Percentiles rank a stretch among this genome's conserved stretches.
Evolutionary conservation across 2,797 vertebrate species (phyloP).

Genomic region (Gorsachius magnificus): DNA sequence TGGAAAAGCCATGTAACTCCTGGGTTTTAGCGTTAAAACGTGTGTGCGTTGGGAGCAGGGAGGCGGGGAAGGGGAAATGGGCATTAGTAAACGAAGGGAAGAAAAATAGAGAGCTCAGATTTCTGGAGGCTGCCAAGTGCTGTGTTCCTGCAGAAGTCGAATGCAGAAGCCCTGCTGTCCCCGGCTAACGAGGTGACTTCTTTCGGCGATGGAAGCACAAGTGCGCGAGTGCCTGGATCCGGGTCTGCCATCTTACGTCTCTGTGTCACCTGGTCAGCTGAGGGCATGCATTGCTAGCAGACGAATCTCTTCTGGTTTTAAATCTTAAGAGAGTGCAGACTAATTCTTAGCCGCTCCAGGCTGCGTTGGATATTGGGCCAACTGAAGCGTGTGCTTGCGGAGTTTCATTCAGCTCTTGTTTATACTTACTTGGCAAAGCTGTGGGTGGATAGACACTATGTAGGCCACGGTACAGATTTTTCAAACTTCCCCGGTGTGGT

Average conservation of each 20-base stretch:
- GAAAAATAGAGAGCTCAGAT: conserved; percentile 46
- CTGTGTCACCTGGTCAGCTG: not conserved
- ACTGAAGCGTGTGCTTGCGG: not conserved
- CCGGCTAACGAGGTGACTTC: not conserved
- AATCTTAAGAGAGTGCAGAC: not conserved
- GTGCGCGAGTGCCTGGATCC: not conserved
- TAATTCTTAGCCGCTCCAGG: not conserved
- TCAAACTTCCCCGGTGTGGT: not conserved
- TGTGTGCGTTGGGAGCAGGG: not conserved
- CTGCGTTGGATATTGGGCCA: conserved; percentile 4
- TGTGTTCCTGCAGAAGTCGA: not conserved
- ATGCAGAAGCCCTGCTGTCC: conserved; percentile 1
- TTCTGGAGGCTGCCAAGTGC: conserved; percentile 48
- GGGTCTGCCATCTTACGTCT: not conserved
- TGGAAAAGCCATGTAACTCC: conserved; percentile 17
- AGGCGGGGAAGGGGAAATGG: conserved; percentile 7
- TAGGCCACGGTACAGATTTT: conserved; percentile 44
- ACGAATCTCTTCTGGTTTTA: not conserved
- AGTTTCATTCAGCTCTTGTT: conserved; percentile 52
- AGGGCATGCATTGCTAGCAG: not conserved
- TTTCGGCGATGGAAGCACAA: not conserved
- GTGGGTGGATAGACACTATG: conserved; percentile 53
- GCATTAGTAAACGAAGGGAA: conserved; percentile 26
- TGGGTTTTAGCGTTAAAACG: not conserved
- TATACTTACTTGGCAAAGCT: conserved; percentile 38